Percentiles rank a stretch among this genome's conserved stretches.
These are phyloP conservation scores for Megaceryle alcyon DNA, from an alignment of 2,797 vertebrate genomes.

Conservation along the genomic window DNA sequence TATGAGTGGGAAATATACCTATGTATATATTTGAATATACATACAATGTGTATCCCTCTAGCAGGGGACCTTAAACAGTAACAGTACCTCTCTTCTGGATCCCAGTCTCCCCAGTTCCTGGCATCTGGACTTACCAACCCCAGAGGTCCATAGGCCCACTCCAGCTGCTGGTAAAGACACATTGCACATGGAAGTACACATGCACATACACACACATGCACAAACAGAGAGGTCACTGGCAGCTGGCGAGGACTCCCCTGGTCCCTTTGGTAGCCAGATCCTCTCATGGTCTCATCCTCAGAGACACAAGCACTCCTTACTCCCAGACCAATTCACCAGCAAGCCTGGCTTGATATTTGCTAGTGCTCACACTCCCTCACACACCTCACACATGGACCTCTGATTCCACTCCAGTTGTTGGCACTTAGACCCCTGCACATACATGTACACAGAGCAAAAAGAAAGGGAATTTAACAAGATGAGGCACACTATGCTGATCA, in stretches of 20 bases:
- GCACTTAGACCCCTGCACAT: rapidly evolving
- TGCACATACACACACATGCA: rapidly evolving
- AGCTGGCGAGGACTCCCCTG: rapidly evolving
- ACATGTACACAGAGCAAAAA: not conserved
- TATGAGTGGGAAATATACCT: not conserved
- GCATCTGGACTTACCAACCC: rapidly evolving
- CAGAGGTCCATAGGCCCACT: not conserved
- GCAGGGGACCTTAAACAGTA: not conserved
- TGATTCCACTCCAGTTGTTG: not conserved
- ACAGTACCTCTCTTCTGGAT: not conserved
- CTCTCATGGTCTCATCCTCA: not conserved
- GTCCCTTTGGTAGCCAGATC: not conserved
- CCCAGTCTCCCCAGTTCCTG: not conserved
- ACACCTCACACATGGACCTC: not conserved
- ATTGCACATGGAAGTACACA: not conserved
- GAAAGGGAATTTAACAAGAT: not conserved
- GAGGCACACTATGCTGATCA: not conserved
- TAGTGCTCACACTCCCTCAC: not conserved
- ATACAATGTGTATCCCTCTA: not conserved
- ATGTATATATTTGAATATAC: not conserved
- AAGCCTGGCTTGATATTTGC: not conserved
- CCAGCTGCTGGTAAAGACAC: not conserved
- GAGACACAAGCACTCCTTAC: not conserved
- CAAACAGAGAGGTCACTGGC: not conserved
- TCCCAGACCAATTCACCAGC: not conserved